These are phyloP conservation scores for Tragulus kanchil DNA, from an alignment of 2,113 vertebrate genomes.

Conservation along the genomic window DNA sequence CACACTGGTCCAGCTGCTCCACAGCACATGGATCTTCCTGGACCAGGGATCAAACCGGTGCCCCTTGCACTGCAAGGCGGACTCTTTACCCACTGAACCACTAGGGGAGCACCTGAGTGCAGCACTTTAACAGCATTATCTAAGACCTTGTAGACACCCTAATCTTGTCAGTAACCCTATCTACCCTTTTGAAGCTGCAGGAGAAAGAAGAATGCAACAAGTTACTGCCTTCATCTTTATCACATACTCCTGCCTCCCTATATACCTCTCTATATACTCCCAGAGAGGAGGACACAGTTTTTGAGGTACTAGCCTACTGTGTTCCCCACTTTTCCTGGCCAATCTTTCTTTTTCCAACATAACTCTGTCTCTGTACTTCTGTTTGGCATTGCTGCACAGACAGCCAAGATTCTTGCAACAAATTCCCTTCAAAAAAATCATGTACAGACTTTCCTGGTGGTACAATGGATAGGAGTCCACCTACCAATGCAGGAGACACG, in stretches of 20 bases:
- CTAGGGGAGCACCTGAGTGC: neutral
- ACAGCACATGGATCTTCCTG: too few species aligned
- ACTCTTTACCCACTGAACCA: too few species aligned
- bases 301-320: neutral
- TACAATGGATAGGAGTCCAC: neutral
- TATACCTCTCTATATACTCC: neutral
- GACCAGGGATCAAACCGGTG: too few species aligned
- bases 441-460: neutral
- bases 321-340: neutral
- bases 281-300: neutral
- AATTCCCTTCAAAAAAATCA: neutral
- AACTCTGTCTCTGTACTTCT: neutral
- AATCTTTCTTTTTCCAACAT: neutral
- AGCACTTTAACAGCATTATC: neutral
- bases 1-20: too few species aligned
- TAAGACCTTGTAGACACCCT: neutral
- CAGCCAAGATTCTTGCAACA: neutral
- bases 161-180: neutral
- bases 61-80: too few species aligned
- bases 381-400: neutral
- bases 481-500: neutral
- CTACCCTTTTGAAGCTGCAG: neutral
- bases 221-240: neutral
- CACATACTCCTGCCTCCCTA: neutral
- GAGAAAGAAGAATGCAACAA: neutral